These are phyloP conservation scores for Zaprionus ornatus DNA, from an alignment of 1,140 invertebrate species.

Conservation along the genomic window DNA sequence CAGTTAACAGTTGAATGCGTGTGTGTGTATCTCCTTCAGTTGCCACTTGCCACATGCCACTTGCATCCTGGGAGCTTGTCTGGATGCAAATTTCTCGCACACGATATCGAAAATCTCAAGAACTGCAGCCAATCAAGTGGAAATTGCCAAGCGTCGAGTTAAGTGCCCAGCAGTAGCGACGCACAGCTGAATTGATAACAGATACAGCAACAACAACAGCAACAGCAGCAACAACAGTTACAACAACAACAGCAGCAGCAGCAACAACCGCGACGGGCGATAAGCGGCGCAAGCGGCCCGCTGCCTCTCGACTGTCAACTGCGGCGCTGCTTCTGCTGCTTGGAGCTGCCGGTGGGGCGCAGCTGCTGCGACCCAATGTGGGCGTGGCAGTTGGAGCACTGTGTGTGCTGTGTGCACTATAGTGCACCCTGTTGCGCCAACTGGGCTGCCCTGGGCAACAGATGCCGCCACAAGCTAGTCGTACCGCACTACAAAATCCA, in stretches of 20 bases:
- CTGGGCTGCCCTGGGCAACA: slow-evolving; percentile 6
- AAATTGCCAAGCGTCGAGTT: slow-evolving; percentile 71
- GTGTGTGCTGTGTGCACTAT: slow-evolving; percentile 39
- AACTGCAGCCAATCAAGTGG: slow-evolving; percentile 81
- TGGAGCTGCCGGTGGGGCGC: slow-evolving; percentile 33
- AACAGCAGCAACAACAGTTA: slow-evolving; percentile 13
- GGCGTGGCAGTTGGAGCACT: slow-evolving; percentile 48
- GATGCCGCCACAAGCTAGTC: slow-evolving; percentile 29
- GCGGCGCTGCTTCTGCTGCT: neutral
- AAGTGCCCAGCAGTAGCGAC: slow-evolving; percentile 58
- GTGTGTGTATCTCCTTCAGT: slow-evolving; percentile 17
- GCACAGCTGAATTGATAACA: slow-evolving; percentile 49
- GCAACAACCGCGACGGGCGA: slow-evolving; percentile 59
- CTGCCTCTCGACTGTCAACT: slow-evolving; percentile 63
- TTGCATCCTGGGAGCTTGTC: slow-evolving; percentile 24
- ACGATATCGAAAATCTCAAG: slow-evolving; percentile 78
- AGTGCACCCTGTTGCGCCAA: slow-evolving; percentile 74
- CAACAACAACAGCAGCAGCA: slow-evolving; percentile 15
- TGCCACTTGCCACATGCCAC: neutral
- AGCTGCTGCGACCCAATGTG: slow-evolving; percentile 13
- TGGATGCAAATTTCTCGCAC: slow-evolving; percentile 71
- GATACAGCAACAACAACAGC: slow-evolving; percentile 24
- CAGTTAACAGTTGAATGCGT: slow-evolving; percentile 18
- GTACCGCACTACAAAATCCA: slow-evolving; percentile 38
- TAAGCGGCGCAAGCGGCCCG: slow-evolving; percentile 65